Evolutionary conservation across 2,797 vertebrate genomes (phyloP).

Genomic region (Anguilla megastoma): DNA sequence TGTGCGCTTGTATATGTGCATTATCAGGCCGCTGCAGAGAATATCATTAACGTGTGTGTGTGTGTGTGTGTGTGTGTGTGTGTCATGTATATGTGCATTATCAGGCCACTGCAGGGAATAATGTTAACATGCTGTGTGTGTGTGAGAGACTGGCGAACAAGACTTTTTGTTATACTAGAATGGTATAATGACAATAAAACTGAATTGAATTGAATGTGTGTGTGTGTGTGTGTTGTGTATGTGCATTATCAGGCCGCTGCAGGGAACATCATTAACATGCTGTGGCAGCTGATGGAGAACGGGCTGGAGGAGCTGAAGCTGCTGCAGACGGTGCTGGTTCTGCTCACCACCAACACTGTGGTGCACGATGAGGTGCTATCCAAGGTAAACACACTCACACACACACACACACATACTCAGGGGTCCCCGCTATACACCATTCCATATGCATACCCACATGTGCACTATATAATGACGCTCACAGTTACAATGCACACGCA

Average conservation of each 20-base stretch:
- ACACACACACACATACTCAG: neutral
- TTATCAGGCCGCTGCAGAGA: slow-evolving; percentile 88
- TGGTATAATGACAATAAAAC: no score
- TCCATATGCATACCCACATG: neutral
- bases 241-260: slow-evolving; percentile 80
- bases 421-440: no score
- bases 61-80: slow-evolving; percentile 37
- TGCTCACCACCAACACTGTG: slow-evolving; percentile 96
- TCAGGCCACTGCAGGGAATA: slow-evolving; percentile 95
- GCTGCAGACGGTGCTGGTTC: slow-evolving; percentile 94
- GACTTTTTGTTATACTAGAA: no score
- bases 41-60: slow-evolving; percentile 83
- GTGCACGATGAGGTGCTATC: slow-evolving; percentile 87
- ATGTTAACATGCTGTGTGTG: slow-evolving; percentile 97
- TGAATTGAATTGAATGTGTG: neutral
- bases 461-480: neutral
- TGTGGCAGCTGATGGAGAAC: slow-evolving; percentile 99
- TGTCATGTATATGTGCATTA: neutral
- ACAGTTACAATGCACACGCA: neutral
- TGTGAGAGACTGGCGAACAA: neutral
- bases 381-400: slow-evolving; percentile 66
- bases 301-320: slow-evolving; percentile 96
- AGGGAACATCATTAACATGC: slow-evolving; percentile 98
- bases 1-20: neutral
- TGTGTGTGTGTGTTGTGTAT: slow-evolving; percentile 29